Conservation (phyloP, 1,140 invertebrate species). For the Anoplophora glabripennis region DNA sequence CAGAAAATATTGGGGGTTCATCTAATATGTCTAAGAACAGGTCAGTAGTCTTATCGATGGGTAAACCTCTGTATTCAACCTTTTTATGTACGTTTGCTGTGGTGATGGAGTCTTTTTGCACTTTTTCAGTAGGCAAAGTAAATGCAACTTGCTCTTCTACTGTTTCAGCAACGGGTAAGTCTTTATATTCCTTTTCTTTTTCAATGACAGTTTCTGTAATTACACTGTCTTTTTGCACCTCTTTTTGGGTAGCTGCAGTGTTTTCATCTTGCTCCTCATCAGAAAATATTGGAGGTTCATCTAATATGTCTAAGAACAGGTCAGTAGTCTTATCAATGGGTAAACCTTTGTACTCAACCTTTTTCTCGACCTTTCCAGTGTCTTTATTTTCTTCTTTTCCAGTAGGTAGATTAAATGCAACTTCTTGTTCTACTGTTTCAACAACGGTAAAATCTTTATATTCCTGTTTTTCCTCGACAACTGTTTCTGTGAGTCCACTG, state of each 20-base stretch:
- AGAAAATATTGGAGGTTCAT: constrained; percentile 44
- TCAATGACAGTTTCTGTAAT: not conserved
- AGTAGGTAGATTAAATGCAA: not conserved
- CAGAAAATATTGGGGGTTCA: not conserved
- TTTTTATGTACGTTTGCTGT: constrained; percentile 6
- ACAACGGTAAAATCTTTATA: not conserved
- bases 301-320: constrained; percentile 53
- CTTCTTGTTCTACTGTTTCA: not conserved
- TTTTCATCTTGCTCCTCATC: constrained; percentile 21
- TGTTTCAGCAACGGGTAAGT: too few species aligned
- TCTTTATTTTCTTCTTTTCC: not conserved
- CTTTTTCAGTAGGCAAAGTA: not conserved
- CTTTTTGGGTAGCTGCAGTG: not conserved
- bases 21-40: constrained; percentile 52
- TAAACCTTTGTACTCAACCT: constrained; percentile 46
- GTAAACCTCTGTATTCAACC: constrained; percentile 47
- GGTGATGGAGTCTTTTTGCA: too few species aligned
- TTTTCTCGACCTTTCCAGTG: not conserved
- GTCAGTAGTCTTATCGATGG: constrained; percentile 52
- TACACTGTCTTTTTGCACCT: not conserved
- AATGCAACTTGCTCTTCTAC: not conserved
- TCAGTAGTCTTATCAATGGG: constrained; percentile 51
- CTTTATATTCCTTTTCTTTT: not conserved
- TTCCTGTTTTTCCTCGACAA: not conserved
- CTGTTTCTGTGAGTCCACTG: not conserved